Base-by-base conservation (phyloP, 2,888 invertebrate species). In the Drosophila pullipes region DNA sequence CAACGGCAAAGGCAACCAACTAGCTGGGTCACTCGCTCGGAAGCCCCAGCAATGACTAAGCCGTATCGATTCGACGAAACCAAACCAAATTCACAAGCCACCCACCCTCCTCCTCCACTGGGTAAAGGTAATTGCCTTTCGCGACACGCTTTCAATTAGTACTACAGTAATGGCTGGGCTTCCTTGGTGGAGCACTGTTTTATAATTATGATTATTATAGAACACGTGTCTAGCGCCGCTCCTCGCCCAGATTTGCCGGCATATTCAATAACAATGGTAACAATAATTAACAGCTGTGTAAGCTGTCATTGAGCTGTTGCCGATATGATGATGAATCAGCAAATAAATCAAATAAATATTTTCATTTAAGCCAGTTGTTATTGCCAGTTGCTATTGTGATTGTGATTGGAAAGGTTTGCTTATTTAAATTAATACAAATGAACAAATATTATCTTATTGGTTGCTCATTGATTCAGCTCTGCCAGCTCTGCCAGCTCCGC, bases 21-120 rank as follows among this genome's bases (percentile, higher is more conserved):
- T 16, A 9, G 47, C 25, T 7, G 5, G 47, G 47, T 16, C 47
- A 25, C 25, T 16, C 9, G 16, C 16, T 54, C 22, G 53, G 44
- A 50, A 57, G 57, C 57, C 57, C 39, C 57, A n/a, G n/a, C 57
- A 57, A n/a, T 57, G 57, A 41, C 63, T 71, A 71, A 71, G 71
- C 72, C 44, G 13, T 57, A 71, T 71, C 58, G 73, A 72, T 64
- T 72, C 11, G n/a, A 3, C 2, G 47, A 33, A 13, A 11, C 58
- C 41, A 16, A 13, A 35, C 35, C 35, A 35, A 35, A 35, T 35
- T 13, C 35, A 13, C 65, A 2, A 9, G 6, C 39, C 3, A 7
- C 22, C 22, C 28, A 3, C 28, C 13, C 44, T 4, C 44, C 25
- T 28, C 25, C 33, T 3, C 3, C n/a, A 28, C 16, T 35, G 33